Conservation (phyloP, 30 jellyfish, hydroid and myxozoan genomes). For the Turritopsis rubra region DNA sequence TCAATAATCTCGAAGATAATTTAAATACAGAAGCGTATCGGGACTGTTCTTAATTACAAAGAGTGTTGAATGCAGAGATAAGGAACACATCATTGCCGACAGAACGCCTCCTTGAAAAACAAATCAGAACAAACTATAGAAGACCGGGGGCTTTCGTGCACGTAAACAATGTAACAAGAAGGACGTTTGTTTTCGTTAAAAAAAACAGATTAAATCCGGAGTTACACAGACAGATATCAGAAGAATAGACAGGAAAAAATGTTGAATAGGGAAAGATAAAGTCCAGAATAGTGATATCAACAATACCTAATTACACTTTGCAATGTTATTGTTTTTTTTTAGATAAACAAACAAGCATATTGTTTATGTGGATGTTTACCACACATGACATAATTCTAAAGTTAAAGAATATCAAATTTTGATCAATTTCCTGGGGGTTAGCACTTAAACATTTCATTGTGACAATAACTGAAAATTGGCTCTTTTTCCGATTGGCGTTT, state of each 20-base stretch:
- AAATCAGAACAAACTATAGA: not conserved
- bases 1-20: not conserved
- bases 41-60: not conserved
- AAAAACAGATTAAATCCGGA: not conserved
- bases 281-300: not conserved
- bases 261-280: no score
- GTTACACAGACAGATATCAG: not conserved
- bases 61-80: not conserved
- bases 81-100: not conserved
- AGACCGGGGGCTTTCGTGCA: not conserved
- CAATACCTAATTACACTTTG: not conserved
- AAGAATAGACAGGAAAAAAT: no score
- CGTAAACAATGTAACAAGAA: not conserved
- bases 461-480: not conserved
- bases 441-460: not conserved
- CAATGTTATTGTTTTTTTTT: not conserved
- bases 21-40: not conserved
- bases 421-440: not conserved
- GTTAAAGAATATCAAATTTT: not conserved
- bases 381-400: not conserved
- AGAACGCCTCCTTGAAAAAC: not conserved
- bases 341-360: not conserved
- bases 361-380: not conserved
- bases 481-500: not conserved
- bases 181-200: not conserved